Evolutionary conservation across 92 coral and sea anemone genomes (phyloP).

Genomic region (Porites divaricata): DNA sequence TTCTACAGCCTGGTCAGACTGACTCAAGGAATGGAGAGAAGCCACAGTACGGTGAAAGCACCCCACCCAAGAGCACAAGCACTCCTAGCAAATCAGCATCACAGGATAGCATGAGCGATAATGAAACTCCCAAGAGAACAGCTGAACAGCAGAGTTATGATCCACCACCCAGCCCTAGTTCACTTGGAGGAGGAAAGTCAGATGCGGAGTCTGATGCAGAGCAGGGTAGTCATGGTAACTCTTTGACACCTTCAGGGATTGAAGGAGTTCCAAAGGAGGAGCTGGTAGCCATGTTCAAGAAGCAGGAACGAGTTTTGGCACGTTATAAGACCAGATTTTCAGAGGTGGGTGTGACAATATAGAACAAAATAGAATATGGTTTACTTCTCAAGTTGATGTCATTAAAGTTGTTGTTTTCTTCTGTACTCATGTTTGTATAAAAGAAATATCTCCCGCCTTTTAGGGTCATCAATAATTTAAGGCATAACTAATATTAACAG

Average conservation of each 20-base stretch:
- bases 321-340: conserved; percentile 93
- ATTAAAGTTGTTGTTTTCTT: too few relatives aligned
- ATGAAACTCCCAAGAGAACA: conserved; percentile 69
- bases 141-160: conserved; percentile 32
- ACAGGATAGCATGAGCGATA: conserved; percentile 68
- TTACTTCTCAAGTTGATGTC: too few relatives aligned
- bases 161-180: conserved; percentile 79
- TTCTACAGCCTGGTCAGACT: conserved; percentile 64
- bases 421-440: too few relatives aligned
- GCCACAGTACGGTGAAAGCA: conserved; percentile 46
- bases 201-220: conserved; percentile 93
- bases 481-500: too few relatives aligned
- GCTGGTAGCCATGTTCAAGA: conserved; percentile 75
- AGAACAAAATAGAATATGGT: too few relatives aligned
- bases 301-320: conserved; percentile 86
- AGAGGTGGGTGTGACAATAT: conserved; percentile 18
- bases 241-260: conserved; percentile 54
- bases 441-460: too few relatives aligned
- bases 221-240: conserved; percentile 58
- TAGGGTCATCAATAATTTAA: too few relatives aligned
- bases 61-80: conserved; percentile 76
- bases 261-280: conserved; percentile 89
- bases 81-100: conserved; percentile 69
- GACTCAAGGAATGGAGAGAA: conserved; percentile 77
- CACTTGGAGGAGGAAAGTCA: conserved; percentile 73